Base-by-base conservation (phyloP, 1,140 invertebrate genomes). In the Drosophila insularis region DNA sequence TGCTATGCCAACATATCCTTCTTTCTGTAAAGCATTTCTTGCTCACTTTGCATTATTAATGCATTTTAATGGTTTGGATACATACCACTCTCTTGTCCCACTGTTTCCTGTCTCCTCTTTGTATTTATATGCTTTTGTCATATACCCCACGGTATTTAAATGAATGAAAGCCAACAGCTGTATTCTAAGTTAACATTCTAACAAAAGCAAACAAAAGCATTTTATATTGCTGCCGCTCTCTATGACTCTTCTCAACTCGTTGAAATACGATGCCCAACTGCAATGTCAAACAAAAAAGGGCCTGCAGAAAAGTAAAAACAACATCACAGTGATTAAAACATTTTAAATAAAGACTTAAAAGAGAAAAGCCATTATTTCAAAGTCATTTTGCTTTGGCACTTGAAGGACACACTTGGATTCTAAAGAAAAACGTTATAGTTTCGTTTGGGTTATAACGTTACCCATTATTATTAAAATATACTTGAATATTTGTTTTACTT, bases 351-450 rank as follows among this genome's bases (percentile, higher is more conserved):
- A 10, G 46, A 67, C 63, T 61, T 74, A 59, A 74, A 68, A 46
- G 55, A 67, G 55, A 74, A 39, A 74, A 74, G 67, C 63, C 67
- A 74, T 11, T 46, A 10, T 74, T 67, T 55, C 72, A 74, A 74
- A 60, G 72, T 74, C 72, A 66, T 74, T 74, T 74, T 60, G 21
- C 55, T 19, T 46, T 46, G 43, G 7, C 43, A 46, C 19, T 46
- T 11, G 43, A 50, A 50, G 19, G 19, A 50, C 43, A 50, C 8
- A 21, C 5, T 27, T 27, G 4, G 27, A 27, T 6, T 27, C 4
- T 6, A 21, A 2, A 50, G 8, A 11, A 13, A 37, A 37, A 4
- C 3, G 11, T 11, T n/a, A 37, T 13, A 13, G 35, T 4, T 37
- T 13, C 13, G 4, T 37, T 2, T 37, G 4, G 10, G 11, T 37